Conservation (phyloP, 2,113 vertebrate species). For the Pipra filicauda region DNA sequence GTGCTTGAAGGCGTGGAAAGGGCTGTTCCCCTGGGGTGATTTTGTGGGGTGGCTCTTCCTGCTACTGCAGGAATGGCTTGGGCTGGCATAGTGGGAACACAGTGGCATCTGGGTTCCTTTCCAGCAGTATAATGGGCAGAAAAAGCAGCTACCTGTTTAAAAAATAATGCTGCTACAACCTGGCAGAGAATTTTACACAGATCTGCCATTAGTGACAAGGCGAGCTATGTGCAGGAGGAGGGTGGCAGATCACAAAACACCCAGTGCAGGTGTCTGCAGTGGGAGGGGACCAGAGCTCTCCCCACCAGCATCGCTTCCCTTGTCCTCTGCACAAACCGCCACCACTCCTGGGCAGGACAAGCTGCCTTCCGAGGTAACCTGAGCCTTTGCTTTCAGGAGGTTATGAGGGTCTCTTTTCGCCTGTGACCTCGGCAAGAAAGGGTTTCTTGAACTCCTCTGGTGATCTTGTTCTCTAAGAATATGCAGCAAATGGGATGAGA, state of each 20-base stretch:
- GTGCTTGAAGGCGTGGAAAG: neutral
- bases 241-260: neutral
- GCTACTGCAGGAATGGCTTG: neutral
- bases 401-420: neutral
- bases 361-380: neutral
- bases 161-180: neutral
- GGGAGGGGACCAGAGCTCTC: neutral
- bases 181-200: neutral
- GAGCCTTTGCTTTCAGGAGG: neutral
- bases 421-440: neutral
- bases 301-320: fast-evolving
- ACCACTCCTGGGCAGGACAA: neutral
- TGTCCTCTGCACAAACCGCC: neutral
- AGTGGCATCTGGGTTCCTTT: neutral
- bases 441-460: neutral
- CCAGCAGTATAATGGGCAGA: neutral
- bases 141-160: constrained; percentile 1
- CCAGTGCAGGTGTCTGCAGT: neutral
- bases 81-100: neutral
- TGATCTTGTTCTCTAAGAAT: neutral
- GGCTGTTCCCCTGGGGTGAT: neutral
- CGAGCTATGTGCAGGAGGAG: fast-evolving
- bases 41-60: neutral
- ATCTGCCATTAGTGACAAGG: neutral
- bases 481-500: neutral